Base-by-base conservation (phyloP, 2,797 vertebrate species). In the Bovichtus variegatus region DNA sequence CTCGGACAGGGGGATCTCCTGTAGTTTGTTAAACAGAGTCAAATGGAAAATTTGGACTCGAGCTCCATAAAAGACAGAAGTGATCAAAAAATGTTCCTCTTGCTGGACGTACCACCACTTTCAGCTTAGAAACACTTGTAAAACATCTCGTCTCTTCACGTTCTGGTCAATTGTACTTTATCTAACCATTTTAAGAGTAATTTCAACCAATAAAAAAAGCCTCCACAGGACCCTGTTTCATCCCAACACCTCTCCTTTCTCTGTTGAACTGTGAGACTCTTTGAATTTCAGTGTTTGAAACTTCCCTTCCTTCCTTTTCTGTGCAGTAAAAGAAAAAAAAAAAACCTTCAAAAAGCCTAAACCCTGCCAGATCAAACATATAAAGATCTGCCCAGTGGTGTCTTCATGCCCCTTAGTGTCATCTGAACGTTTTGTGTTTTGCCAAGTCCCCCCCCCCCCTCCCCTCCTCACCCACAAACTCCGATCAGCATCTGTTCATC, bases 1-100 rank as follows among this genome's bases (percentile, higher is more conserved):
- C 96, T 98, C 97, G 23, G 97, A 98, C 90, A 98, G 94, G 10
- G 97, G 97, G 90, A 98, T 97, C 95, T 98, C 97, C 97, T 98
- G 90, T 55, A 2, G 40, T 1, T 16, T 1, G 36, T 12, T 0
- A 47, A 1, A 46, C 2, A 23, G 46, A 16, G 29, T 7, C 3
- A 29, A 25, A 21, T 1, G 18, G 41, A 46, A 58, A 6, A 23
- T 19, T 54, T 19, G 29, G 18, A 40, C 9, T 1, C 23, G 16
- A 29, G 23, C 4, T 3, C 19, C 19, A 12, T 10, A 4, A 36
- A n/a, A 44, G 25, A 10, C 12, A 2, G 4, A 25, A 34, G 12
- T 13, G 18, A 21, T 18, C 18, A 36, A 18, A 27, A n/a, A 8
- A 9, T 1, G 2, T 4, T 34, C 5, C n/a, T 50, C 11, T 21